Evolutionary conservation across 2,888 invertebrate species (phyloP), one percentile per base, ranked within the genome.

Genomic region (Plebejus melissa): DNA sequence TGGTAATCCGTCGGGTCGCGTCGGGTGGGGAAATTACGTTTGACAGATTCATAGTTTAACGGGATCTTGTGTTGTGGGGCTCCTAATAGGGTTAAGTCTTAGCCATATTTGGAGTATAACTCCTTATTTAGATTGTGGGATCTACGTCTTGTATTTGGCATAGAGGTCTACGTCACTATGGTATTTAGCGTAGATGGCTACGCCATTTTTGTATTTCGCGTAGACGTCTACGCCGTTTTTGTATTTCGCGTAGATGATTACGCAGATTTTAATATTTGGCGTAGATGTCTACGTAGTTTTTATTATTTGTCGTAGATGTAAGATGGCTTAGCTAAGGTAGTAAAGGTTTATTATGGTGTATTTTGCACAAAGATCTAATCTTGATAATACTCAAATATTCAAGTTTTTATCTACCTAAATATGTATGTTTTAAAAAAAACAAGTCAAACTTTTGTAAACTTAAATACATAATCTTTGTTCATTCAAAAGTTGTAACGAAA

Each of bases 1-100:
- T 90, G 90, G 88, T 91, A 91, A 92, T 91, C 88, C 86, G 85
- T 81, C 85, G 82, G 82, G 75, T 54, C 46, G 70, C 22, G 70
- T 70, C 22, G 71, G 71, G 41, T 71, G 54, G 69, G 38, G 58
- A 87, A 85, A 79, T 80, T 79, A 77, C 75, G 75, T 76, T 77
- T 79, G 78, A 80, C 79, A 77, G 79, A 57, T 76, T 76, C 77
- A 76, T 84, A 86, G 83, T 86, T 85, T 82, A 84, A 83, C 65
- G 65, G 65, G 82, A 65, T 65, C 65, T 65, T 65, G 65, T 65
- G 32, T 36, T 65, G 65, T 65, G 65, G 65, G 65, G 65, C 32
- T 65, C 65, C 32, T 65, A 65, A 65, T 65, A 65, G 32, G 32
- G 65, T 65, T 65, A 65, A 65, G 65, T 32, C 32, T 65, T 32